phyloP scores from a whole-genome alignment of 2,113 vertebrate genomes.

The rat (Rattus norvegicus) region GRCr8 NC_086030.1:31306501-31307000 shows the following conservation, averaged over 20 bases:
- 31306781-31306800: not conserved
- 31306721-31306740: not conserved
- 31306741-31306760: not conserved
- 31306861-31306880: not conserved
- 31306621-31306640: not conserved
- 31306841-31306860: not conserved
- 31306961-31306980: not conserved
- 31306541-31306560: not conserved
- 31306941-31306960: not conserved
- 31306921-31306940: not conserved
- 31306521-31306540: not conserved
- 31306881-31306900: not conserved
- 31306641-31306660: not conserved
- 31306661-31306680: not conserved
- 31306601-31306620: not conserved
- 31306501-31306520: not conserved
- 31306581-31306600: not conserved
- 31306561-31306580: not conserved
- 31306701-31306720: not conserved
- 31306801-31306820: not conserved
- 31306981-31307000: not conserved
- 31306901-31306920: not conserved
- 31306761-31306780: not conserved
- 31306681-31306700: not conserved
- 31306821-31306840: not conserved